Evolutionary conservation across 1,140 invertebrate genomes (phyloP).

Genomic region (Eubasilissa regina): DNA sequence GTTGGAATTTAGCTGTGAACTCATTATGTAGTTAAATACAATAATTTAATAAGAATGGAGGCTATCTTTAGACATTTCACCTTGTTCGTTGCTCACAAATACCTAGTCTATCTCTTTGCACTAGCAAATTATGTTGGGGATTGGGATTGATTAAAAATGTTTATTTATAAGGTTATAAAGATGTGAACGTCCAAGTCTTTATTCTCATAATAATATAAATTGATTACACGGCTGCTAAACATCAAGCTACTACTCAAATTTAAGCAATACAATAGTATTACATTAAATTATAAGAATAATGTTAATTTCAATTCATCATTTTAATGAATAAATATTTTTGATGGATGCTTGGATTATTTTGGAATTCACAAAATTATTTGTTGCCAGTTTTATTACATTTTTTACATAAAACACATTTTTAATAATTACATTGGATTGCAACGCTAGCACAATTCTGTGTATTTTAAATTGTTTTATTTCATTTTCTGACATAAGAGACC

Average conservation of each 20-base stretch:
- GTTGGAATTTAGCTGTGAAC: not conserved
- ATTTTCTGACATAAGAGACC: not conserved
- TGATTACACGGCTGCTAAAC: slow-evolving; percentile 48
- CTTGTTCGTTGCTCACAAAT: slow-evolving; percentile 52
- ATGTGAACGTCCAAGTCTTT: slow-evolving; percentile 56
- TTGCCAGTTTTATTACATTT: not conserved
- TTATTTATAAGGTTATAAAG: slow-evolving; percentile 3
- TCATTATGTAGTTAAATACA: slow-evolving; percentile 24
- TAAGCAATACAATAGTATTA: slow-evolving; percentile 59
- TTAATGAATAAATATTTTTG: not conserved
- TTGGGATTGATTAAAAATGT: not conserved
- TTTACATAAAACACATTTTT: not conserved
- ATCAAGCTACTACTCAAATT: slow-evolving; percentile 57
- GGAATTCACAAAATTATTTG: not conserved
- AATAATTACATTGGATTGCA: not conserved
- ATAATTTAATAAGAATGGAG: not conserved
- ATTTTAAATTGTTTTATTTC: not conserved
- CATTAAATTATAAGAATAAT: slow-evolving; percentile 34
- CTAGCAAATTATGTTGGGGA: not conserved
- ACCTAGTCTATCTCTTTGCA: slow-evolving; percentile 29
- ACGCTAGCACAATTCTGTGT: not conserved
- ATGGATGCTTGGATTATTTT: slow-evolving; percentile 8
- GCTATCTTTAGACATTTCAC: slow-evolving; percentile 21
- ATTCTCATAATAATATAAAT: slow-evolving; percentile 53
- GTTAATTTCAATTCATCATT: slow-evolving; percentile 35